Evolutionary conservation across 2,113 vertebrate species (phyloP).

Genomic region (Taurulus bubalis): DNA sequence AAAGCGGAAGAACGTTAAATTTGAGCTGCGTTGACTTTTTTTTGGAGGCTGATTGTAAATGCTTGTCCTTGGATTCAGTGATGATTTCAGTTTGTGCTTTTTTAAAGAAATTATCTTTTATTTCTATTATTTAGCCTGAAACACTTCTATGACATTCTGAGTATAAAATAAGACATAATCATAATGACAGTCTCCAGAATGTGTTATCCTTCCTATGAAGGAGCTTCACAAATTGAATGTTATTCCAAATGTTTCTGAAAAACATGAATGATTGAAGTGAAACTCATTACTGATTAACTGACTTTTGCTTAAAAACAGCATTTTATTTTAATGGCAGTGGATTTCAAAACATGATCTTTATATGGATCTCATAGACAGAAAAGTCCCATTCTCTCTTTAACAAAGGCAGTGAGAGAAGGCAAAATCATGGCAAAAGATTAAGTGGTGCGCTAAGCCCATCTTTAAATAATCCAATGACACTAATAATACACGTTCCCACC

Average conservation of each 20-base stretch:
- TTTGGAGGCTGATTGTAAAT: not conserved
- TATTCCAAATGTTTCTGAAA: constrained; percentile 19
- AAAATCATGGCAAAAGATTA: constrained; percentile 60
- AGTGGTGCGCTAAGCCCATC: constrained; percentile 45
- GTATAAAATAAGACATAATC: not conserved
- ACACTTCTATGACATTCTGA: not conserved
- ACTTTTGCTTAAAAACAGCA: not conserved
- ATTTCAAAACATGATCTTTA: constrained; percentile 24
- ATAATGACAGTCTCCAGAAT: not conserved
- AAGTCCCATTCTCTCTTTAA: constrained; percentile 30
- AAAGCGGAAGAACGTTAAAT: not conserved
- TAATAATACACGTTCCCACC: constrained; percentile 61
- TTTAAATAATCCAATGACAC: constrained; percentile 69
- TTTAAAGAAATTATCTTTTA: not conserved
- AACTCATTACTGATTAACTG: constrained; percentile 16
- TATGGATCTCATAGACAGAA: not conserved
- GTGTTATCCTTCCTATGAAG: not conserved
- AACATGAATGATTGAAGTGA: constrained; percentile 9
- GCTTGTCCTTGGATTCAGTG: not conserved
- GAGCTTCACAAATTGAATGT: not conserved
- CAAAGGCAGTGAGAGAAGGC: constrained; percentile 25
- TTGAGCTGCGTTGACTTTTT: not conserved
- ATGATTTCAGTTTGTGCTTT: not conserved
- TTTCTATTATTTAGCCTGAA: not conserved
- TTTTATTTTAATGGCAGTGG: not conserved